A percentile compares a stretch with the other conserved stretches of the same genome.
Evolutionary conservation across 2,888 invertebrate genomes (phyloP).

Genomic region (Xestia xanthographa): DNA sequence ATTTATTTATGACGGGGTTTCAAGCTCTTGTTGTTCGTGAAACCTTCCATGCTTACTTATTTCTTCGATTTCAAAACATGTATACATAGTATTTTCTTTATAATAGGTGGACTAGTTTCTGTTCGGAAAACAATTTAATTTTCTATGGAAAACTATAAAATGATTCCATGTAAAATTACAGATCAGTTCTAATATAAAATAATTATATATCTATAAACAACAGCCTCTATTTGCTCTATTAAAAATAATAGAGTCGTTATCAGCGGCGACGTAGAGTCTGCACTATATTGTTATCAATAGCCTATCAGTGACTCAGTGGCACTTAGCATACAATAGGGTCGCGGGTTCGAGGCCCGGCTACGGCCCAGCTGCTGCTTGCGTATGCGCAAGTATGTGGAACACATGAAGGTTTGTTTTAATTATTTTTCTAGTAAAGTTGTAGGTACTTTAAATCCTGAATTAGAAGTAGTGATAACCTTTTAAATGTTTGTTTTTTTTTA

Average conservation of each 20-base stretch:
- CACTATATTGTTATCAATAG: slow-evolving; percentile 41
- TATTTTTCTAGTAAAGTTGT: slow-evolving; percentile 1
- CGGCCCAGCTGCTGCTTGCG: slow-evolving; percentile 55
- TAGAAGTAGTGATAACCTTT: slow-evolving; percentile 16
- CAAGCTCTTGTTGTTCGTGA: background rate
- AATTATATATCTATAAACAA: no score
- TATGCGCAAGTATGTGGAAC: slow-evolving; percentile 47
- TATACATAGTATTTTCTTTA: background rate
- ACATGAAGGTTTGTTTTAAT: slow-evolving; percentile 40
- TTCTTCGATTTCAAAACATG: background rate
- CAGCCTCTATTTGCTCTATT: slow-evolving; percentile 28
- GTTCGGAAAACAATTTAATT: background rate
- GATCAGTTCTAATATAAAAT: background rate
- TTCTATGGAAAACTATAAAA: background rate
- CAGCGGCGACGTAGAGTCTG: slow-evolving; percentile 59
- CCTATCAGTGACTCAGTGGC: slow-evolving; percentile 71
- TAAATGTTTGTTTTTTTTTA: background rate
- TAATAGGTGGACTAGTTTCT: background rate
- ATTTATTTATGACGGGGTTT: background rate
- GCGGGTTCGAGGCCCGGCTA: slow-evolving; percentile 72
- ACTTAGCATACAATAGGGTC: slow-evolving; percentile 81
- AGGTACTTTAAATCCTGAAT: background rate
- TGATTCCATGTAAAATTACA: background rate
- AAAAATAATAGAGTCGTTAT: slow-evolving; percentile 45
- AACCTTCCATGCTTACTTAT: background rate